A percentile compares a stretch with the other conserved stretches of the same genome.
phyloP scores from a whole-genome alignment of 2,113 vertebrate genomes.

The Naja naja region DNA sequence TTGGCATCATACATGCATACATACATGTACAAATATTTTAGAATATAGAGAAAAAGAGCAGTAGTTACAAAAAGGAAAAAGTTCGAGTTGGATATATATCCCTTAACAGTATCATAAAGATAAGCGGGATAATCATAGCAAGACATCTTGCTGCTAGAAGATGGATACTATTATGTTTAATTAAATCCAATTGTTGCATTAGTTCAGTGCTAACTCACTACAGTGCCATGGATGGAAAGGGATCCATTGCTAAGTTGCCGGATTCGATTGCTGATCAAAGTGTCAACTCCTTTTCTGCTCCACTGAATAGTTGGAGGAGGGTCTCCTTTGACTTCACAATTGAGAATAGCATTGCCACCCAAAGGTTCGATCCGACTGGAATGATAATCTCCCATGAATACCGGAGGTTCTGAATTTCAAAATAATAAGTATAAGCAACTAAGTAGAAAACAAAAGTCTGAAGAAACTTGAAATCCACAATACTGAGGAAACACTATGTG shows the following conservation, averaged over 20 bases:
- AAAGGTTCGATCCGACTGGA: constrained; percentile 86
- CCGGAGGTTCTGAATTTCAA: constrained; percentile 83
- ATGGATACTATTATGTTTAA: not conserved
- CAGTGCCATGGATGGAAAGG: constrained; percentile 90
- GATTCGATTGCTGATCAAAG: constrained; percentile 82
- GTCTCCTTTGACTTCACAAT: constrained; percentile 93
- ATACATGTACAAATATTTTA: not conserved
- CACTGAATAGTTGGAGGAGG: constrained; percentile 90
- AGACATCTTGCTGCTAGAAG: not conserved
- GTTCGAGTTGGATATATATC: not conserved
- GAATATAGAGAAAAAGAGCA: not conserved
- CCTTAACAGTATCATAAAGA: not conserved
- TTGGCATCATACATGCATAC: not conserved
- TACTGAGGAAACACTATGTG: not conserved
- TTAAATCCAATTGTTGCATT: not conserved
- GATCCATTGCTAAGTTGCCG: constrained; percentile 89
- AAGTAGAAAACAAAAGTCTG: not conserved
- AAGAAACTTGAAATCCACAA: not conserved
- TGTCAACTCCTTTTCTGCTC: constrained; percentile 83
- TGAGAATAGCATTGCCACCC: constrained; percentile 88
- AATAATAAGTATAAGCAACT: not conserved
- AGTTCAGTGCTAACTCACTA: constrained; percentile 71
- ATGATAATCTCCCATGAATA: constrained; percentile 87
- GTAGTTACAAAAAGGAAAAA: not conserved
- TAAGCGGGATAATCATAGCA: not conserved